Evolutionary conservation across 1,140 invertebrate species (phyloP).

Genomic region (Himalopsyche phryganea): DNA sequence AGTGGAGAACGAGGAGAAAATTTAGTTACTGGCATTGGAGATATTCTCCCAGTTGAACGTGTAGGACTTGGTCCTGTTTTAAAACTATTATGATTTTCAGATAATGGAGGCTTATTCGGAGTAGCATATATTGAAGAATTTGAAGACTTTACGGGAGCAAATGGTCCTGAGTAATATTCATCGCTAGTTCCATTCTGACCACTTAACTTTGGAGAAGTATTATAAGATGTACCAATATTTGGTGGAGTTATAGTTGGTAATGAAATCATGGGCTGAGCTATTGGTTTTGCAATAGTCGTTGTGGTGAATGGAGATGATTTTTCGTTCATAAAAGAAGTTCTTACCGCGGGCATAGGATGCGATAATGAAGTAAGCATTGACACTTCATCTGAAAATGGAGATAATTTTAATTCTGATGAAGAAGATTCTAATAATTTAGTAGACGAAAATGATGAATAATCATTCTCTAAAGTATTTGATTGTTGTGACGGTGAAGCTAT

Average conservation of each 20-base stretch:
- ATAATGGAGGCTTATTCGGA: background rate
- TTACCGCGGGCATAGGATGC: background rate
- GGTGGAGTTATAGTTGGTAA: constrained; percentile 18
- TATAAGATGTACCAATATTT: background rate
- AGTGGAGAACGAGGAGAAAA: constrained; percentile 10
- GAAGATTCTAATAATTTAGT: constrained; percentile 33
- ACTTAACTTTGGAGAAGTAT: too few relatives aligned
- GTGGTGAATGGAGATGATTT: constrained; percentile 2
- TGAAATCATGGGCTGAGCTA: constrained; percentile 6
- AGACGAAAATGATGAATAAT: constrained; percentile 36
- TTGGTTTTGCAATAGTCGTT: constrained; percentile 9
- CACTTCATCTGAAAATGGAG: constrained; percentile 2
- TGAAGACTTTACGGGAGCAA: too few relatives aligned
- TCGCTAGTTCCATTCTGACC: too few relatives aligned
- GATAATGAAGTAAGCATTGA: background rate
- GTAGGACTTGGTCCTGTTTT: too few relatives aligned
- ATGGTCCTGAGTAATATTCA: too few relatives aligned
- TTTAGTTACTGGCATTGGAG: background rate
- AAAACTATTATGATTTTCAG: too few relatives aligned
- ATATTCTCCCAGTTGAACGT: too few relatives aligned
- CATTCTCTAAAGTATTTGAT: background rate
- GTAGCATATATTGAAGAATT: constrained; percentile 7
- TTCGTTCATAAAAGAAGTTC: constrained; percentile 2
- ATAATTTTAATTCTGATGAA: background rate
- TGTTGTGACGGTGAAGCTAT: constrained; percentile 32